Conservation (phyloP, 2,888 invertebrate species). For the Synanthedon formicaeformis region DNA sequence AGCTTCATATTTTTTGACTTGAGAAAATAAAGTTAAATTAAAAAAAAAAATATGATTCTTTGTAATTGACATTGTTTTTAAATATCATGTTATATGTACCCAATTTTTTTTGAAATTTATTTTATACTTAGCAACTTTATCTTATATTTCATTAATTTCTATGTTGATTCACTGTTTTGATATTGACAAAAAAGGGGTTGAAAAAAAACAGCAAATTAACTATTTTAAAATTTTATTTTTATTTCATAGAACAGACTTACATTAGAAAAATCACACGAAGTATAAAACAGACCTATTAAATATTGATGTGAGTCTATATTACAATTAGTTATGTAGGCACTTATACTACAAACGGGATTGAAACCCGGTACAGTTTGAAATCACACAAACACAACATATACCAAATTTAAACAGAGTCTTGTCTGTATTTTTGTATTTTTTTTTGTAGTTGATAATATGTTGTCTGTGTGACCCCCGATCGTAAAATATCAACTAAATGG, state of each 20-base stretch:
- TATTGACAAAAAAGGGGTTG: too few species aligned
- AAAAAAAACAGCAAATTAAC: too few species aligned
- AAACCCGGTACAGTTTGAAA: conserved; percentile 65
- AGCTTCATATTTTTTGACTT: too few species aligned
- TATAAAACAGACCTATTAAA: conserved; percentile 69
- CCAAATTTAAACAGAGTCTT: conserved; percentile 18
- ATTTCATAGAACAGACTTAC: conserved; percentile 69
- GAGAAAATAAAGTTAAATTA: too few species aligned
- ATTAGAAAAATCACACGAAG: conserved; percentile 65
- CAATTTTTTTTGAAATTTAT: too few species aligned
- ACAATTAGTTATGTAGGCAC: conserved; percentile 66
- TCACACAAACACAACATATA: conserved; percentile 51
- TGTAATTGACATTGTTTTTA: too few species aligned
- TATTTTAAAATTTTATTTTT: conserved; percentile 39
- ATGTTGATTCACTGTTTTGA: too few species aligned
- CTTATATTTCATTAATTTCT: too few species aligned
- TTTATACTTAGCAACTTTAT: too few species aligned
- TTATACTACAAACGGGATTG: conserved; percentile 69
- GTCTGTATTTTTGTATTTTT: neutral
- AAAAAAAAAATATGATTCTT: too few species aligned
- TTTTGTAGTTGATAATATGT: conserved; percentile 40
- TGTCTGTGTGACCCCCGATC: conserved; percentile 43
- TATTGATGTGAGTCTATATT: conserved; percentile 71
- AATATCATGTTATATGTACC: too few species aligned
- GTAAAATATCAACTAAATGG: conserved; percentile 53